phyloP scores from a whole-genome alignment of 2,888 invertebrate genomes.

The Eupelmus urozonus region DNA sequence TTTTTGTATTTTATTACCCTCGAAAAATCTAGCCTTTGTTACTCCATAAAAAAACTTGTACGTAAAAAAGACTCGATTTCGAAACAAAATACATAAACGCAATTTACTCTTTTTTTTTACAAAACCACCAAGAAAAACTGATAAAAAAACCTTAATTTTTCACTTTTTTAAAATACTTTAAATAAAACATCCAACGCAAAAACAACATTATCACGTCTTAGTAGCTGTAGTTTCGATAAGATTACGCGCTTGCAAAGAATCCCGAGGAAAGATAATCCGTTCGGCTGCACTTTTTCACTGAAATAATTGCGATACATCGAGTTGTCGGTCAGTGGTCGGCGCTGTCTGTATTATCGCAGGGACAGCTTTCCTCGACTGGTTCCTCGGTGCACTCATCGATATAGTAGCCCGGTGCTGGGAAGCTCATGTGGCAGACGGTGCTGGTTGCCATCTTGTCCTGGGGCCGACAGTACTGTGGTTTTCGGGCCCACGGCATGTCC shows the following conservation, averaged over 20 bases:
- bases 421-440: constrained; percentile 73
- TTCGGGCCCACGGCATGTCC: constrained; percentile 70
- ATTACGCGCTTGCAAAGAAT: no score
- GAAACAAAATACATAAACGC: no score
- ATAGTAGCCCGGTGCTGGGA: constrained; percentile 72
- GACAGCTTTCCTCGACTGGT: not conserved
- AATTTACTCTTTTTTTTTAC: no score
- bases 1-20: not conserved
- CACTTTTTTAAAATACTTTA: no score
- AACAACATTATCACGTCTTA: not conserved
- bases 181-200: no score
- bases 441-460: constrained; percentile 68
- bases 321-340: not conserved
- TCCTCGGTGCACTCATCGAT: constrained; percentile 64
- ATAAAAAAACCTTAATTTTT: not conserved
- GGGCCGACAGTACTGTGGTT: constrained; percentile 67
- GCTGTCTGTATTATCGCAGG: not conserved
- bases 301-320: no score
- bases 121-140: not conserved
- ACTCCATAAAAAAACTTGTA: no score
- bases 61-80: no score
- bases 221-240: not conserved
- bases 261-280: no score
- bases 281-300: no score
- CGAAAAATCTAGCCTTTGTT: not conserved